These are phyloP conservation scores for Meriones psammophilus DNA, from an alignment of 2,797 vertebrate genomes.

Conservation along the genomic window DNA sequence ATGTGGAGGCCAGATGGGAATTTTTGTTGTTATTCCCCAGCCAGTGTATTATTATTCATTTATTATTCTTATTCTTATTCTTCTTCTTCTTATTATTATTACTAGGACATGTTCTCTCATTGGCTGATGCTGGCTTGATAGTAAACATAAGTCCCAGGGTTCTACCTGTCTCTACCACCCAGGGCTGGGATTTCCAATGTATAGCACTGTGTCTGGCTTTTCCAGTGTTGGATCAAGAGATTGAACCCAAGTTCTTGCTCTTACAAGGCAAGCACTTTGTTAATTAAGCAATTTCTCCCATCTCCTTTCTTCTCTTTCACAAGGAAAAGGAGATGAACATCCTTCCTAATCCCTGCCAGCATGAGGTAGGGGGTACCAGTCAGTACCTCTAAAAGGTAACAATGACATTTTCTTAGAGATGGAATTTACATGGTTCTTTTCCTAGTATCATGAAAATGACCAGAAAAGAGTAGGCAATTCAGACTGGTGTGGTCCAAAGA, in stretches of 20 bases:
- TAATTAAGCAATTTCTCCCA: not conserved
- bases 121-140: not conserved
- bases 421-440: not conserved
- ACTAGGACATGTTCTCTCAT: not conserved
- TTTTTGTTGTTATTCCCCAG: not conserved
- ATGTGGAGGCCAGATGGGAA: not conserved
- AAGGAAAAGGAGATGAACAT: not conserved
- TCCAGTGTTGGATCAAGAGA: not conserved
- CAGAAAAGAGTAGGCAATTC: not conserved
- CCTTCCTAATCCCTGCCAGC: not conserved
- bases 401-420: not conserved
- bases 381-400: not conserved
- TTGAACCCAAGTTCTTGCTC: not conserved
- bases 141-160: not conserved
- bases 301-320: not conserved
- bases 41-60: not conserved
- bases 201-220: not conserved
- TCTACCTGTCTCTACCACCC: not conserved
- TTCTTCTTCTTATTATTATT: not conserved
- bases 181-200: not conserved
- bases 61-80: not conserved
- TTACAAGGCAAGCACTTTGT: not conserved
- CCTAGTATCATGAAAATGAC: not conserved
- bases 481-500: not conserved
- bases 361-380: not conserved